Percentiles rank a stretch among this genome's conserved stretches.
Evolutionary conservation across 2,888 invertebrate genomes (phyloP).

Genomic region (Hydroisotoma schaefferi): DNA sequence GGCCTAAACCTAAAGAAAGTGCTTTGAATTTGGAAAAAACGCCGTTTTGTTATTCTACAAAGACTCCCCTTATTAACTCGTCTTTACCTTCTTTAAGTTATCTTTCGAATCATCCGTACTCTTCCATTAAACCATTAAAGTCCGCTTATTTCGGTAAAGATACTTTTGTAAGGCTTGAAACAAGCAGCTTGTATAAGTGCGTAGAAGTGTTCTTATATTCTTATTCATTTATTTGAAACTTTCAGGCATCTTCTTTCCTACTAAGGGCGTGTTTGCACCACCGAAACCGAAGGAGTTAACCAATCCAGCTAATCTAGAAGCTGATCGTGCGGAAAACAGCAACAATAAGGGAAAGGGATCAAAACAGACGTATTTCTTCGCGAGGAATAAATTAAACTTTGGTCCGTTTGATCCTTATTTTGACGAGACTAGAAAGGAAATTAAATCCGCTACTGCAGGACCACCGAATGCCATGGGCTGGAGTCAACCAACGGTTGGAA

Average conservation of each 20-base stretch:
- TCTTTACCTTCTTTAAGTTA: no score
- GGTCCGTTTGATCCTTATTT: no score
- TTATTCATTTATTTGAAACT: neutral
- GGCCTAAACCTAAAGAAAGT: no score
- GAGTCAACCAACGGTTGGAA: slow-evolving; percentile 43
- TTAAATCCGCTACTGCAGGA: slow-evolving; percentile 31
- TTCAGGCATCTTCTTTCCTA: no score
- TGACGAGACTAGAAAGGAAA: slow-evolving; percentile 25
- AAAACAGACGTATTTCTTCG: no score
- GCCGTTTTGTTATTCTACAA: no score
- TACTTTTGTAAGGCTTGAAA: neutral
- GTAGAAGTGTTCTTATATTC: neutral
- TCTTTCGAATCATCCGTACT: no score
- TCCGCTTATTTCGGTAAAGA: neutral
- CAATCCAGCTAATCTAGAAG: neutral
- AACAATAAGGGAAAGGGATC: no score
- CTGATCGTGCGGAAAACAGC: neutral
- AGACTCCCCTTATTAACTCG: no score
- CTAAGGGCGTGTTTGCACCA: no score
- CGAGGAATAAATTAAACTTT: no score
- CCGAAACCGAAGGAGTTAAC: neutral
- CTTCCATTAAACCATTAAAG: neutral
- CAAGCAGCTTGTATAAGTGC: neutral
- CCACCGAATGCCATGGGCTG: slow-evolving; percentile 45
- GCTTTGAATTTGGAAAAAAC: no score